phyloP scores from a whole-genome alignment of 2,888 invertebrate species.

The Balanococcus diminutus region DNA sequence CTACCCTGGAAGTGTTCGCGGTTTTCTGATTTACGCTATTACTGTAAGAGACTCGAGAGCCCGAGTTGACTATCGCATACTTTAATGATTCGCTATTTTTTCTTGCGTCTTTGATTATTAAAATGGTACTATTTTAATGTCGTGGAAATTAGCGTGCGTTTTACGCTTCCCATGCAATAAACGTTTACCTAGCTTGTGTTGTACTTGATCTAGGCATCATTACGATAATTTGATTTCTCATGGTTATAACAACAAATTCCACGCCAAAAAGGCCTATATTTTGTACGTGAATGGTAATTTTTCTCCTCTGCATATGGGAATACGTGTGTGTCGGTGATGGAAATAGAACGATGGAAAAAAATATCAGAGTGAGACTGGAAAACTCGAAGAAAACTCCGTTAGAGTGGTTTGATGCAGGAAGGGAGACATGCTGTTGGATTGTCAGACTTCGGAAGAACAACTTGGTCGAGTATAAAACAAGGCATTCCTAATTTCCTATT shows the following conservation, averaged over 20 bases:
- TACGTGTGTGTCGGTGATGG: background rate
- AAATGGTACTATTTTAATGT: background rate
- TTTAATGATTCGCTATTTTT: background rate
- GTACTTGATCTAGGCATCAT: background rate
- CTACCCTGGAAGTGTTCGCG: slow-evolving; percentile 27
- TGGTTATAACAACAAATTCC: slow-evolving; percentile 6
- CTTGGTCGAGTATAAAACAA: too few species aligned
- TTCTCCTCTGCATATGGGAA: background rate
- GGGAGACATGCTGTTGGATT: background rate
- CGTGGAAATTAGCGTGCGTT: background rate
- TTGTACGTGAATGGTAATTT: background rate
- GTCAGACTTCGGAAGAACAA: too few species aligned
- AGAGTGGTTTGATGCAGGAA: background rate
- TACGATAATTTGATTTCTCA: slow-evolving; percentile 18
- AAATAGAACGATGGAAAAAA: background rate
- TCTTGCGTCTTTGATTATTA: background rate
- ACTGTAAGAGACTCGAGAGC: background rate
- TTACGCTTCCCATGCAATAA: background rate
- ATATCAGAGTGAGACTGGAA: background rate
- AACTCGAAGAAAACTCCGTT: background rate
- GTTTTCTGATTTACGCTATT: background rate
- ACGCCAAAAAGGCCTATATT: background rate
- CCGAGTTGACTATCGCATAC: background rate
- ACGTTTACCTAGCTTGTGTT: background rate
- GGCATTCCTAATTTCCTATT: too few species aligned